phyloP scores from a whole-genome alignment of 2,797 vertebrate genomes.

The Rhinatrema bivittatum region DNA sequence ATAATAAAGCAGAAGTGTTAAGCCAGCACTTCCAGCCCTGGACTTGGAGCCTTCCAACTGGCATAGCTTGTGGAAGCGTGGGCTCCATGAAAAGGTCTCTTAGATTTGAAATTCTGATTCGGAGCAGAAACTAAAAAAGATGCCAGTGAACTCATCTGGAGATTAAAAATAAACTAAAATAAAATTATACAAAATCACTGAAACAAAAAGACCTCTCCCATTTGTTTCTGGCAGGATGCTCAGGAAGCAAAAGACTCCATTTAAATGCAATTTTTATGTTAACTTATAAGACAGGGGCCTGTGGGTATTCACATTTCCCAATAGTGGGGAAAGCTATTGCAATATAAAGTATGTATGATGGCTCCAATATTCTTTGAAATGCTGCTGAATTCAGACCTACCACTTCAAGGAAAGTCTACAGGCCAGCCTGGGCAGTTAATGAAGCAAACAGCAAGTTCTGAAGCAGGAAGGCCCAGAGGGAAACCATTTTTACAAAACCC shows the following conservation, averaged over 20 bases:
- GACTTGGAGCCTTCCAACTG: conserved; percentile 27
- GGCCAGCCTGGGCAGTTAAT: conserved; percentile 12
- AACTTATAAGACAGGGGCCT: neutral
- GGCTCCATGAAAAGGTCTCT: conserved; percentile 17
- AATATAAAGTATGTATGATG: conserved; percentile 17
- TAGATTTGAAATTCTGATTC: conserved; percentile 24
- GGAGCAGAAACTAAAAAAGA: conserved; percentile 10
- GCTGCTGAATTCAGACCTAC: conserved; percentile 14
- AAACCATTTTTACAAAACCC: conserved; percentile 29
- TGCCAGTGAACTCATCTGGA: conserved; percentile 23
- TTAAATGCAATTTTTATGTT: neutral
- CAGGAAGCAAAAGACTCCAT: neutral
- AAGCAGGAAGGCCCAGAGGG: conserved; percentile 29
- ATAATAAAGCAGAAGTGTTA: conserved; percentile 39
- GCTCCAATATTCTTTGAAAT: conserved; percentile 4
- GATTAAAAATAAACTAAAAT: neutral
- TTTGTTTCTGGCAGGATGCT: conserved; percentile 8
- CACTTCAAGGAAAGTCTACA: conserved; percentile 15
- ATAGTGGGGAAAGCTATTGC: conserved; percentile 3
- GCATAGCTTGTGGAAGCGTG: conserved; percentile 20
- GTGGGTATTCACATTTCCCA: neutral
- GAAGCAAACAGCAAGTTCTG: conserved; percentile 18
- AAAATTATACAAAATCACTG: conserved; percentile 1
- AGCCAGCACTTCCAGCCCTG: conserved; percentile 17
- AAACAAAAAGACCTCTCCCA: conserved; percentile 8